Base-by-base conservation (phyloP, 2,888 invertebrate genomes). In the Colostygia pectinataria region DNA sequence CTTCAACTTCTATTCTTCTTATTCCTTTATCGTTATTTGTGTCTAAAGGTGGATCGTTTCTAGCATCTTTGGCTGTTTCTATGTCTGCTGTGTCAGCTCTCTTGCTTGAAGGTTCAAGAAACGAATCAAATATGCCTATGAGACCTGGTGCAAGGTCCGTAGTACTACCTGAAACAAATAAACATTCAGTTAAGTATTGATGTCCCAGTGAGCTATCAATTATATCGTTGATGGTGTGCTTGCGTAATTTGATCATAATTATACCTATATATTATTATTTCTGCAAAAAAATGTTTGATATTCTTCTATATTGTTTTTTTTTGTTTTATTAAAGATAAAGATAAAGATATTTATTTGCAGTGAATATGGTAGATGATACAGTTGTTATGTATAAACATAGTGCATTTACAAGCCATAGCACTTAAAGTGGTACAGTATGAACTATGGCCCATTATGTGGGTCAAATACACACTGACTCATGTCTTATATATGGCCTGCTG, bases 121-220 rank as follows among this genome's bases (percentile, higher is more conserved):
- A 91, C 59, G 95, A 95, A 90, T 97, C 97, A 82, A 96, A 97
- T 84, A 96, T 95, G 58, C 95, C 95, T 84, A 97, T 92, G 57
- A 97, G 92, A 63, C 95, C 95, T 52, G 97, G 96, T 77, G 96
- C 94, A 80, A 97, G 91, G 80, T 97, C 97, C 68, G 95, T 94
- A 65, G 96, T 95, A 74, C 95, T 94, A 81, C 97, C 97, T 97
- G 93, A 33, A 93, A 92, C 65, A 74, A 86, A 71, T 4, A 76
- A 53, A 65, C 69, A 73, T 6, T 9, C 18, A 27, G 10, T 36
- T 37, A 34, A 28, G 5, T 15, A 15, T 2, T n/a, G n/a, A n/a
- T n/a, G n/a, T n/a, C n/a, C n/a, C n/a, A n/a, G n/a, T n/a, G n/a
- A n/a, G n/a, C n/a, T n/a, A n/a, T n/a, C n/a, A n/a, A n/a, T n/a